Conservation (phyloP, 2,113 vertebrate species). For the Burhinus oedicnemus region DNA sequence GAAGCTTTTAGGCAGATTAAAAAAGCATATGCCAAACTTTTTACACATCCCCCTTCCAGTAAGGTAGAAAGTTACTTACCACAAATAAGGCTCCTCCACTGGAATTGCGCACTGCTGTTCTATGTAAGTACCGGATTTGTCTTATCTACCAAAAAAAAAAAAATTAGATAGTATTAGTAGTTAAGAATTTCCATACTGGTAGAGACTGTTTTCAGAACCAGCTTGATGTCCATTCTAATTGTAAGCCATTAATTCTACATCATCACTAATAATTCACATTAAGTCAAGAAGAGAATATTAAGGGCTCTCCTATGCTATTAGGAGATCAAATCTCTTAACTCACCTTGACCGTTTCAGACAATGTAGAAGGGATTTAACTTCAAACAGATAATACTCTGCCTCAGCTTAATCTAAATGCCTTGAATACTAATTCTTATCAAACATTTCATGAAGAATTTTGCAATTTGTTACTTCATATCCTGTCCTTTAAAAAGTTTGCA, state of each 20-base stretch:
- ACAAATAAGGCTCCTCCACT: slow-evolving; percentile 91
- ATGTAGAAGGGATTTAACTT: background rate
- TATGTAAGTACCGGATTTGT: slow-evolving; percentile 83
- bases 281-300: background rate
- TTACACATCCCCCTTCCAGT: background rate
- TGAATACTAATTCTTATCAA: background rate
- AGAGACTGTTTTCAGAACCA: background rate
- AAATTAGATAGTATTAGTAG: background rate
- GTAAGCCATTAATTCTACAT: background rate
- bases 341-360: background rate
- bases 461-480: background rate
- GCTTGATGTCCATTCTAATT: background rate
- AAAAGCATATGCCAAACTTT: background rate
- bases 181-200: background rate
- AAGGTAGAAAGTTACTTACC: slow-evolving; percentile 76
- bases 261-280: background rate
- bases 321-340: background rate
- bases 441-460: background rate
- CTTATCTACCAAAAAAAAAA: slow-evolving; percentile 76
- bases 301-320: background rate
- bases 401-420: background rate
- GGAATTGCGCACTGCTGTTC: slow-evolving; percentile 79
- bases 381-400: background rate
- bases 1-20: background rate
- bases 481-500: background rate